Conservation (phyloP, 2,888 invertebrate genomes). For the Mactromeris polynyma region DNA sequence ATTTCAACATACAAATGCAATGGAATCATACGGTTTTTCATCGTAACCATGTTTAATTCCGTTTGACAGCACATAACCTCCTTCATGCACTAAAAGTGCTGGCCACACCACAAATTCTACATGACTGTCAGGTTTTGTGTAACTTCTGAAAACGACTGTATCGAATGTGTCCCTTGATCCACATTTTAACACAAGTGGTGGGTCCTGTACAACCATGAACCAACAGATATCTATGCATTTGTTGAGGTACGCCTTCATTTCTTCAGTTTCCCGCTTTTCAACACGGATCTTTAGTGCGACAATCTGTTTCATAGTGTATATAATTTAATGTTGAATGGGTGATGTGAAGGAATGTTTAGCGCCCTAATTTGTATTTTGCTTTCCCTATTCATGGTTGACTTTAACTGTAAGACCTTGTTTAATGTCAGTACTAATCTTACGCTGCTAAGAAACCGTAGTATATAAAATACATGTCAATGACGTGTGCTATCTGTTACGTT, state of each 20-base stretch:
- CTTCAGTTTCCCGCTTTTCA: background rate
- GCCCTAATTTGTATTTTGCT: too few species aligned
- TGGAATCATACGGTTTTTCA: background rate
- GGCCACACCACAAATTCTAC: conserved; percentile 60
- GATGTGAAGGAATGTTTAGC: too few species aligned
- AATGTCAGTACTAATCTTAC: too few species aligned
- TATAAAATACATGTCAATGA: too few species aligned
- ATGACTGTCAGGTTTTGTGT: conserved; percentile 36
- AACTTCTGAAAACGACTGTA: conserved; percentile 39
- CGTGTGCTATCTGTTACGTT: too few species aligned
- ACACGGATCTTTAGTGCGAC: background rate
- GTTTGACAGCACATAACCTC: conserved; percentile 39
- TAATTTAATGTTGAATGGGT: too few species aligned
- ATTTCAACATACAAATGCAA: too few species aligned
- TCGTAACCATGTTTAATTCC: conserved; percentile 44
- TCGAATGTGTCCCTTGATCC: conserved; percentile 33
- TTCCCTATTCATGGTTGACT: too few species aligned
- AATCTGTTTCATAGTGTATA: background rate
- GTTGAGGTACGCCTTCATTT: conserved; percentile 27
- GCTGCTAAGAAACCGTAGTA: too few species aligned
- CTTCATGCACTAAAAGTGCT: conserved; percentile 36
- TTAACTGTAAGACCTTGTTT: too few species aligned
- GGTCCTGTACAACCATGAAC: conserved; percentile 57
- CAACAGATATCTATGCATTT: conserved; percentile 58
- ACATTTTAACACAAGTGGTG: conserved; percentile 41